Evolutionary conservation across 2,113 vertebrate species (phyloP).

Genomic region (Capreolus pygargus): DNA sequence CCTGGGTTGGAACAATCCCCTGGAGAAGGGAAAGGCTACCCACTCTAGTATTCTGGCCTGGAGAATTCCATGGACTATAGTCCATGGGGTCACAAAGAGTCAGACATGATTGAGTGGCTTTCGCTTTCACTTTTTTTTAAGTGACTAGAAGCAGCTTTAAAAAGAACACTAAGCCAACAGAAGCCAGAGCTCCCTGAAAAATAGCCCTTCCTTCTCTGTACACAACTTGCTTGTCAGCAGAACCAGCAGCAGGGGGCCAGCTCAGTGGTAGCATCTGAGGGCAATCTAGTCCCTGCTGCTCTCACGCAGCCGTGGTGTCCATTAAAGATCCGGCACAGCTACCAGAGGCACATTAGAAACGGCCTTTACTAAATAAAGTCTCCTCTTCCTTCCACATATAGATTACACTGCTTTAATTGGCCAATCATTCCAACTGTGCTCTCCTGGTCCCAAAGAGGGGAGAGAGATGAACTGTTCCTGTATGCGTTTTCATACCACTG

Average conservation of each 20-base stretch:
- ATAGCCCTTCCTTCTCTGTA: background rate
- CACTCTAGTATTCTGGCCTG: background rate
- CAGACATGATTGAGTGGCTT: background rate
- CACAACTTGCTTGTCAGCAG: conserved; percentile 47
- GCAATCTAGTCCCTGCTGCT: background rate
- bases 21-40: background rate
- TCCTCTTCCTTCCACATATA: conserved; percentile 31
- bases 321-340: conserved; percentile 61
- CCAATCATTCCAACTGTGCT: conserved; percentile 30
- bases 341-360: conserved; percentile 47
- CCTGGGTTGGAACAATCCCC: background rate
- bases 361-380: conserved; percentile 20
- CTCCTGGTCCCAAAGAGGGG: conserved; percentile 2
- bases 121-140: background rate
- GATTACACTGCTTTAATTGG: conserved; percentile 53
- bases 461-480: background rate
- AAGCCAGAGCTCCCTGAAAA: conserved; percentile 33
- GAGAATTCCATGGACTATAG: background rate
- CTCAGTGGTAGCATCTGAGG: conserved; percentile 44
- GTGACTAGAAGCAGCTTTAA: background rate
- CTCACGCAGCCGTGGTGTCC: conserved; percentile 51
- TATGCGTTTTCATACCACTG: background rate
- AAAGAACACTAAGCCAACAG: background rate
- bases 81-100: background rate
- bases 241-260: background rate